phyloP scores from a whole-genome alignment of 2,888 invertebrate species.

The Thecophora atra region DNA sequence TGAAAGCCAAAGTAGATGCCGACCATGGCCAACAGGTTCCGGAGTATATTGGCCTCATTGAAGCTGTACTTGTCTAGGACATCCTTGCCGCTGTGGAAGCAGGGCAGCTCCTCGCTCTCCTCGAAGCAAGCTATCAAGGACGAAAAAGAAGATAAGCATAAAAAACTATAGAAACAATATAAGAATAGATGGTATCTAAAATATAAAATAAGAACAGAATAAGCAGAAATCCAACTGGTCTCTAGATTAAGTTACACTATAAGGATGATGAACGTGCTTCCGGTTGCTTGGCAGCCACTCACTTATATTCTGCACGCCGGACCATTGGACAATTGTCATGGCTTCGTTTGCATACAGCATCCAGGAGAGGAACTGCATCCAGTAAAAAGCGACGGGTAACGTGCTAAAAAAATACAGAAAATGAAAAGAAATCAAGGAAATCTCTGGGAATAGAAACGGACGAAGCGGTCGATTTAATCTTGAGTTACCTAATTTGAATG shows the following conservation, averaged over 20 bases:
- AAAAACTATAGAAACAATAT: not conserved
- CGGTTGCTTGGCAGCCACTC: constrained; percentile 40
- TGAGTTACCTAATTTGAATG: constrained; percentile 77
- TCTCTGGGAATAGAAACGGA: not conserved
- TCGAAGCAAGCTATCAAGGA: constrained; percentile 71
- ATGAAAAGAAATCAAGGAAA: not conserved
- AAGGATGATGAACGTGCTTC: not conserved
- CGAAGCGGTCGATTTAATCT: not conserved
- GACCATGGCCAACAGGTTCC: constrained; percentile 74
- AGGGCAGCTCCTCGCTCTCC: constrained; percentile 72
- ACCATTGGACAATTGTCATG: constrained; percentile 84
- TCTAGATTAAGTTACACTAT: not conserved
- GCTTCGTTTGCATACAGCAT: constrained; percentile 87
- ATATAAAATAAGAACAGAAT: not conserved
- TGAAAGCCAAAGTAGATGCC: constrained; percentile 76
- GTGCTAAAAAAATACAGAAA: constrained; percentile 67
- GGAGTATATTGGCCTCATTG: constrained; percentile 70
- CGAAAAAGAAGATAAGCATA: constrained; percentile 35
- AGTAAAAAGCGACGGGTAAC: constrained; percentile 75
- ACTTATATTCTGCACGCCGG: constrained; percentile 70
- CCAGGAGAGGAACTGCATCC: constrained; percentile 86
- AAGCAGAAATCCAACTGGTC: not conserved
- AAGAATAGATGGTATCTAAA: not conserved
- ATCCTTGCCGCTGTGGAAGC: constrained; percentile 76
- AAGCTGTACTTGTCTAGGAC: constrained; percentile 81